Evolutionary conservation across 2,888 invertebrate species (phyloP), one percentile per base, ranked within the genome.

Genomic region (Cecidostiba fungosa): DNA sequence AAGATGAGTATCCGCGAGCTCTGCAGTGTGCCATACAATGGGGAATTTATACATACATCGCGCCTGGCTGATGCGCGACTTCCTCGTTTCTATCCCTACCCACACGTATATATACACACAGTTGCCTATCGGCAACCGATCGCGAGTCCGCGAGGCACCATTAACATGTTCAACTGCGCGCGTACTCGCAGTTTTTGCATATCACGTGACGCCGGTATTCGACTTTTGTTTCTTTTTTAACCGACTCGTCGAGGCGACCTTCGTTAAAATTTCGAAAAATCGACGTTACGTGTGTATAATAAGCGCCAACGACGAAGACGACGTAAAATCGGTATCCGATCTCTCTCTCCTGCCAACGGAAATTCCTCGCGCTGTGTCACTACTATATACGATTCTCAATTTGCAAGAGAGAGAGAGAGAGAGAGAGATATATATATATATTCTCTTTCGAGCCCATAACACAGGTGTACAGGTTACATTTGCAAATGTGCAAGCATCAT

Each of bases 31-130:
- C n/a, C 54, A 8, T 59, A 59, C 54, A 59, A 59, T 59, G n/a
- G 10, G 54, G n/a, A 59, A 59, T 59, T 59, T 59, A 59, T 59
- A 59, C n/a, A 59, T n/a, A 59, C 54, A n/a, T 59, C n/a, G 54
- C 19, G n/a, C n/a, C 50, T 5, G 50, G 50, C 19, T 59, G 54
- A 23, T 59, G 19, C n/a, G 19, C 54, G 6, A 59, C 54, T 59
- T 59, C 54, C 54, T 59, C 19, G 54, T 59, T 59, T 59, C 54
- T 59, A n/a, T 59, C 39, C 39, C 39, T 43, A 6, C 36, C 36
- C 36, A 54, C 19, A 54, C n/a, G n/a, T 54, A n/a, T 8, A 59
- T 10, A 1, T 12, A n/a, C n/a, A 8, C 19, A 54, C 19, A 54
- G 19, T 0, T 54, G n/a, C n/a, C 19, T 59, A 59, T 59, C n/a